These are phyloP conservation scores for Rosalia funebris DNA, from an alignment of 2,888 invertebrate species.

Conservation along the genomic window DNA sequence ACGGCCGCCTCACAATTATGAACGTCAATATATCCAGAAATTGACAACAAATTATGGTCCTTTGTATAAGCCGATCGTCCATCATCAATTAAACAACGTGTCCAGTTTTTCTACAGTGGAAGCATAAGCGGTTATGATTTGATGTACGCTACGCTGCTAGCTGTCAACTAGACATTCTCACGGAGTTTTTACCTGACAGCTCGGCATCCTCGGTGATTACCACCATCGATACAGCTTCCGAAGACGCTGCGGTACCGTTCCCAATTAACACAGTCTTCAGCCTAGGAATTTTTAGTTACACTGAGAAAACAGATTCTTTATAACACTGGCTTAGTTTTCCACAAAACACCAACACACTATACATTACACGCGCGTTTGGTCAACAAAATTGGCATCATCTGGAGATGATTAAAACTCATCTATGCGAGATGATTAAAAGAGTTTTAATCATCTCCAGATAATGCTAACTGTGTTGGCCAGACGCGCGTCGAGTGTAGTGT, in stretches of 20 bases:
- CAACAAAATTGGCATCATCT: no score
- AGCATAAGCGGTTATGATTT: constrained; percentile 56
- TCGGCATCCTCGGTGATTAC: constrained; percentile 47
- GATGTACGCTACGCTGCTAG: constrained; percentile 52
- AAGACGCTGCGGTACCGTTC: constrained; percentile 2
- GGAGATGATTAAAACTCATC: no score
- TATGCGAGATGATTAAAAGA: no score
- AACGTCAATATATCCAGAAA: constrained; percentile 64
- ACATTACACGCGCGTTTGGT: no score
- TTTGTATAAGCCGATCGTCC: constrained; percentile 63
- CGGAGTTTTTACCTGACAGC: constrained; percentile 45
- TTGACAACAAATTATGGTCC: constrained; percentile 66
- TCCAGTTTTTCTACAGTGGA: constrained; percentile 54
- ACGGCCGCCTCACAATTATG: constrained; percentile 60
- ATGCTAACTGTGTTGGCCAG: no score
- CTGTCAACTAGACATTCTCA: constrained; percentile 53
- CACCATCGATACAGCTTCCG: constrained; percentile 19
- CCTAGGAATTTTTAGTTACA: no score
- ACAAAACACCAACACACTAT: no score
- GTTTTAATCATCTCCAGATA: no score
- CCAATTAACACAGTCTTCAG: not conserved
- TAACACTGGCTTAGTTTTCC: no score
- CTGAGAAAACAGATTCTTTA: no score
- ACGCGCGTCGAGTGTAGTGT: no score
- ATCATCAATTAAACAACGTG: constrained; percentile 63